phyloP scores from a whole-genome alignment of 1,140 invertebrate genomes.

The silkworm (Bombyx mori) region ASM3026992v2 NC_085112.1:11913001-11913500 shows the following conservation, averaged over 20 bases:
- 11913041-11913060: too few relatives aligned
- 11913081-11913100: too few relatives aligned
- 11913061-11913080: too few relatives aligned
- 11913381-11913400: slow-evolving; percentile 52
- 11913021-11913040: too few relatives aligned
- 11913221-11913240: slow-evolving; percentile 28
- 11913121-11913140: too few relatives aligned
- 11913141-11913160: neutral
- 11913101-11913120: too few relatives aligned
- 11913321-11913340: neutral
- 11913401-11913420: slow-evolving; percentile 56
- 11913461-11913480: slow-evolving; percentile 57
- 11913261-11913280: slow-evolving; percentile 35
- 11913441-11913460: slow-evolving; percentile 64
- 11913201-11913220: slow-evolving; percentile 2
- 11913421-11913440: slow-evolving; percentile 64
- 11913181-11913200: neutral
- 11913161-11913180: neutral
- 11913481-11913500: slow-evolving; percentile 70
- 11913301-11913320: slow-evolving; percentile 31
- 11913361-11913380: slow-evolving; percentile 29
- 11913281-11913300: slow-evolving; percentile 51
- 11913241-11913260: slow-evolving; percentile 7
- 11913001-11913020: too few relatives aligned
- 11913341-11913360: slow-evolving; percentile 32